phyloP scores from a whole-genome alignment of 2,113 vertebrate genomes.

The Emydocephalus ijimae region DNA sequence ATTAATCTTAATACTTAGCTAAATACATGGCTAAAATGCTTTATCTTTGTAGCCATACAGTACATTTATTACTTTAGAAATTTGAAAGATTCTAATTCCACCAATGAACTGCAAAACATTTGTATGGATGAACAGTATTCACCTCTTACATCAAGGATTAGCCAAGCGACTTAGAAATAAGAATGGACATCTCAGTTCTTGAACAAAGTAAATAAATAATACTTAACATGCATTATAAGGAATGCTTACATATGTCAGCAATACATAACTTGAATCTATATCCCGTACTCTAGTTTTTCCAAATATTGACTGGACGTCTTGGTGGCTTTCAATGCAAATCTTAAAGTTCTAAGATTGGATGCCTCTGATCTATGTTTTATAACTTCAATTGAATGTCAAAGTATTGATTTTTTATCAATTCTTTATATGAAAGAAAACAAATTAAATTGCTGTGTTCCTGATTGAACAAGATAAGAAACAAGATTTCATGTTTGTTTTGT shows the following conservation, averaged over 20 bases:
- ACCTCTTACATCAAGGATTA: neutral
- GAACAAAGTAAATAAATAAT: neutral
- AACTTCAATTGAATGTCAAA: neutral
- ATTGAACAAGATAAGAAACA: neutral
- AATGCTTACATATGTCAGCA: neutral
- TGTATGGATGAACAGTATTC: neutral
- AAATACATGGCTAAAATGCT: neutral
- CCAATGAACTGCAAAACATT: neutral
- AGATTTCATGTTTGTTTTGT: neutral
- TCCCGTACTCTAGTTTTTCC: too few species aligned
- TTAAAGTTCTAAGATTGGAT: neutral
- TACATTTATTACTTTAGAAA: neutral
- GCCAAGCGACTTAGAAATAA: neutral
- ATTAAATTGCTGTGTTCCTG: neutral
- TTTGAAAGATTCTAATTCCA: neutral
- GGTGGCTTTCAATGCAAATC: neutral
- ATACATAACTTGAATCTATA: neutral
- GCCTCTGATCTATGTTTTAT: neutral
- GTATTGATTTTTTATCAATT: neutral
- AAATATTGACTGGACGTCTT: too few species aligned
- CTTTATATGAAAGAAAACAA: neutral
- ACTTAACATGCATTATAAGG: neutral
- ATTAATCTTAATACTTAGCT: neutral
- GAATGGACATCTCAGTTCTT: neutral
- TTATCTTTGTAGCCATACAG: neutral